Evolutionary conservation across 1,140 invertebrate species (phyloP).

Genomic region (Nasonia vitripennis): DNA sequence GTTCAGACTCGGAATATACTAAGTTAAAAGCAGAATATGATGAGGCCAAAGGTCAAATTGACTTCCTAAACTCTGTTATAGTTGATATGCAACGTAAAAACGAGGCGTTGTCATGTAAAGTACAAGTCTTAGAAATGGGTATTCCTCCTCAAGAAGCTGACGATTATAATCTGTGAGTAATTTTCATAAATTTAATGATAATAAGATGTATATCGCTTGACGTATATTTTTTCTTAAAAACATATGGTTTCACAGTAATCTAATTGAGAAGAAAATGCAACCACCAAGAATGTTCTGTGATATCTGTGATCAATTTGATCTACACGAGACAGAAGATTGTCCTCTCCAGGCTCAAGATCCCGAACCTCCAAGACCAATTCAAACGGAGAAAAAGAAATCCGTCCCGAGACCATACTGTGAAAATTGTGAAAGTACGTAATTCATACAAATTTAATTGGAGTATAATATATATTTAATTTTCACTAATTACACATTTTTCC

Average conservation of each 20-base stretch:
- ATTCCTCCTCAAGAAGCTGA: conserved; percentile 78
- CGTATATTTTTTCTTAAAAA: conserved; percentile 29
- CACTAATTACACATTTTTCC: conserved; percentile 61
- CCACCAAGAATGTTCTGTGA: conserved; percentile 94
- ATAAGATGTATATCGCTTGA: conserved; percentile 3
- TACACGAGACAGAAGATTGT: conserved; percentile 98
- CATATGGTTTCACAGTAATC: conserved; percentile 58
- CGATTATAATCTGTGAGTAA: conserved; percentile 77
- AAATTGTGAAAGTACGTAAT: conserved; percentile 88
- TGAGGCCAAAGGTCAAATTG: conserved; percentile 84
- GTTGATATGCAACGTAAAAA: conserved; percentile 96
- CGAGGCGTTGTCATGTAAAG: conserved; percentile 85
- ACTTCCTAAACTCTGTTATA: conserved; percentile 96
- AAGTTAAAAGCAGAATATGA: conserved; percentile 80
- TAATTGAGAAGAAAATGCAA: conserved; percentile 71
- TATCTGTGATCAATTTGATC: conserved; percentile 97
- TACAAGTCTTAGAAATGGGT: conserved; percentile 87
- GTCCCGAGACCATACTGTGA: conserved; percentile 90
- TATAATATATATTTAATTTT: conserved; percentile 55
- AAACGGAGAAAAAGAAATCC: conserved; percentile 71
- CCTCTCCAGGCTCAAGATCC: conserved; percentile 85
- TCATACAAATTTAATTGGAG: conserved; percentile 39
- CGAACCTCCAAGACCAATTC: conserved; percentile 72
- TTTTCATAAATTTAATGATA: conserved; percentile 31
- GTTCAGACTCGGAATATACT: conserved; percentile 48